Evolutionary conservation across 1,140 invertebrate genomes (phyloP), one percentile per base, ranked within the genome.

Genomic region (Formica selysi): DNA sequence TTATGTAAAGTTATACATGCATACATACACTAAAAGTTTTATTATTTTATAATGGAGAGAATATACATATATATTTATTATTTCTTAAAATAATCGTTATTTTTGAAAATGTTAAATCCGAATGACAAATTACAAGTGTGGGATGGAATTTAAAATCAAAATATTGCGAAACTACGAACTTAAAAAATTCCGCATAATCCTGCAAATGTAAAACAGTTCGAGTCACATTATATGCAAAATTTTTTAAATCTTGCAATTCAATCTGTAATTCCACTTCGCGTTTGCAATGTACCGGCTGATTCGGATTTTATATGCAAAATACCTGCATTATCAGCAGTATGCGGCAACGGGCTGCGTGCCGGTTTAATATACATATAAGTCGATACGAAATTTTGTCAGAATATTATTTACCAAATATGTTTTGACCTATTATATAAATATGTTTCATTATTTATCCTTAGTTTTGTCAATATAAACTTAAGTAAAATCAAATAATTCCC

Each of bases 311-410:
- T 3, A 64, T 26, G 44, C 13, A 44, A 79, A 76, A 36, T 76
- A 88, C 8, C 87, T 88, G 57, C 54, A 19, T 89, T 88, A 88
- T n/a, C 57, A 19, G 41, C 13, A n/a, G 36, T 26, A 4, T 19
- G 16, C 51, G 62, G 41, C 65, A 71, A 74, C 16, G 79, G 68
- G 73, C 0, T 68, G 11, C 11, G 13, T 54, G 38, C 19, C 19
- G 16, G 16, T 57, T 8, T 44, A 29, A 44, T 10, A 0, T 13
- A 57, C 19, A 67, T 36, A 22, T 51, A 48, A 78, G 29, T 65
- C 19, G 61, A 62, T 67, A 51, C 19, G 7, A 70, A 70, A 70
- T 13, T 61, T 48, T 10, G 0, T 13, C 6, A 51, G 5, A 62
- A 61, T 29, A 10, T 65, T 78, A 29, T 64, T 64, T 16, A 36